Percentiles rank a stretch among this genome's conserved stretches.
These are phyloP conservation scores for Deilephila porcellus DNA, from an alignment of 2,888 invertebrate species.

Conservation along the genomic window DNA sequence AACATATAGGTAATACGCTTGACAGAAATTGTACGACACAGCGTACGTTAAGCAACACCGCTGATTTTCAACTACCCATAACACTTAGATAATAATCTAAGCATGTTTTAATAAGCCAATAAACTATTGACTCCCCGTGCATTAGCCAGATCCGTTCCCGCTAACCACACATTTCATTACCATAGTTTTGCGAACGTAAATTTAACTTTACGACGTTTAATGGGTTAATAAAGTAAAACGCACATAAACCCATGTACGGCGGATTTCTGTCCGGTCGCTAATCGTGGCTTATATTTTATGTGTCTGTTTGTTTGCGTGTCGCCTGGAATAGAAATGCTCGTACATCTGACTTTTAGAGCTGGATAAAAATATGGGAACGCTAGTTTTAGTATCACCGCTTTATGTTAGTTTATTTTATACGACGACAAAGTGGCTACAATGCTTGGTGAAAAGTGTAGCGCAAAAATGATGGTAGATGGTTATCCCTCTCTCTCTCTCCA, in stretches of 20 bases:
- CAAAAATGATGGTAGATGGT: no score
- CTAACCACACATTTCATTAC: constrained; percentile 35
- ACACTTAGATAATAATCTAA: not conserved
- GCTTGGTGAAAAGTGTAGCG: no score
- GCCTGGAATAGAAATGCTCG: constrained; percentile 6
- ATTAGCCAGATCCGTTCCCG: not conserved
- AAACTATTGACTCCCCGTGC: not conserved
- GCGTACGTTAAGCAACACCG: not conserved
- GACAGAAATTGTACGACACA: no score
- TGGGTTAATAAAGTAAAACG: constrained; percentile 58
- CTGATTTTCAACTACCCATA: not conserved
- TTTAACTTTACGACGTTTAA: constrained; percentile 51
- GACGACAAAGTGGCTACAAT: no score
- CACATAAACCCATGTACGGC: constrained; percentile 51
- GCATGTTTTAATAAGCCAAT: constrained; percentile 14
- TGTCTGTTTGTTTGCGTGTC: constrained; percentile 40
- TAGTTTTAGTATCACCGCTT: no score
- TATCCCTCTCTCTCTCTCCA: no score
- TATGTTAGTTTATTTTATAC: no score
- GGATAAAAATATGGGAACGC: not conserved
- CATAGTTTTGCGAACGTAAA: constrained; percentile 49
- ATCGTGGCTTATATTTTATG: constrained; percentile 46
- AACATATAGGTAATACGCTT: no score
- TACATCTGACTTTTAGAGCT: not conserved
- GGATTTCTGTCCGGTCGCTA: constrained; percentile 36